Base-by-base conservation (phyloP, 2,113 vertebrate genomes). In the Ceuthmochares aereus region DNA sequence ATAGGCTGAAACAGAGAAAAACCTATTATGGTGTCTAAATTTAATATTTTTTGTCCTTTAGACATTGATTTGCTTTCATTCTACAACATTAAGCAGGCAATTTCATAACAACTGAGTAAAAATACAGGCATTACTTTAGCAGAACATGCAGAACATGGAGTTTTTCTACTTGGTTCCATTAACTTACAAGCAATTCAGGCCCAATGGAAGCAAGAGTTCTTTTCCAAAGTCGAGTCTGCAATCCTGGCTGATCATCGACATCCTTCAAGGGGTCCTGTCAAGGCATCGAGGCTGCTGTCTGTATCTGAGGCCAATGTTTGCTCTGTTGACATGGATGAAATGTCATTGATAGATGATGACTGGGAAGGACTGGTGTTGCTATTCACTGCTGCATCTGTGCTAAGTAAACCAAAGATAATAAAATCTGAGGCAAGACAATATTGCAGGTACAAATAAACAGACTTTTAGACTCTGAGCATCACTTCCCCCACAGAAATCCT, bases 281-380 rank as follows among this genome's bases (percentile, higher is more conserved):
- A 98, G 93, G 99, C 98, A 93, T 99, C 99, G 49, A 99, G 99
- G 98, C 99, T 99, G 98, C 99, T 99, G 98, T 99, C 99, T 43
- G 99, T 99, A 97, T 99, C 99, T n/a, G 99, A 99, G 95, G 99
- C 99, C 98, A 99, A 91, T 8, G 99, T 99, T 97, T 99, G 99
- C 98, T 99, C 99, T 52, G 99, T 99, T 97, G 99, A 99, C 99
- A 99, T 98, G 98, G 99, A 99, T 67, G 99, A 99, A 97, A 99
- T 99, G 98, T 99, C 99, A 62, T 99, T 99, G 98, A 99, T 98
- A 69, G 99, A 99, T 37, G 99, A 99, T 20, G 99, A 99, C 98
- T 99, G 99, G 56, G 99, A 99, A 95, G 99, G 98, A 20, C 98
- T 99, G 93, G 98, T 98, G 54, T 98, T 98, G 98, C 98, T 99